These are phyloP conservation scores for Megastigmus dorsalis DNA, from an alignment of 2,888 invertebrate species.

Conservation along the genomic window DNA sequence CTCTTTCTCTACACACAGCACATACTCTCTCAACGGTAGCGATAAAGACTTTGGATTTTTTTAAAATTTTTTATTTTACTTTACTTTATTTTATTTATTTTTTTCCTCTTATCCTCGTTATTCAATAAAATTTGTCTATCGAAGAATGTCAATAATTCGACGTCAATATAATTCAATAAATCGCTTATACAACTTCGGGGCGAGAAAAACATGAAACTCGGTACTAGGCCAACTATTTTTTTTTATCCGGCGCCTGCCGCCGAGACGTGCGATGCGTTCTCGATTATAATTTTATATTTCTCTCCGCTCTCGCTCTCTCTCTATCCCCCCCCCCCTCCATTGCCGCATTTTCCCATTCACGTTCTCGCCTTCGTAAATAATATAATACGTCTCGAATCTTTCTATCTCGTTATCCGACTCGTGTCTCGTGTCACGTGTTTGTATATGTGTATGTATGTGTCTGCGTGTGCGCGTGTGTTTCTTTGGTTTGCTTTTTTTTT, in stretches of 20 bases:
- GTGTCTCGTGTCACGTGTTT: no score
- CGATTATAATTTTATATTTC: background rate
- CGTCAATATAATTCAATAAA: conserved; percentile 62
- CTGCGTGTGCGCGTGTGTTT: no score
- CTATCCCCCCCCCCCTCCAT: no score
- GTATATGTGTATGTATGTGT: no score
- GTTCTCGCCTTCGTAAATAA: no score
- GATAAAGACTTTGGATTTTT: conserved; percentile 67
- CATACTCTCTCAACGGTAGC: conserved; percentile 66
- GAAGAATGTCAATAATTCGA: conserved; percentile 70
- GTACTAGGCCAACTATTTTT: conserved; percentile 71
- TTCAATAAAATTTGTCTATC: conserved; percentile 55
- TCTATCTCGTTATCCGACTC: no score
- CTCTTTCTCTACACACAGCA: no score
- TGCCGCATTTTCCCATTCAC: no score
- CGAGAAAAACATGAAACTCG: conserved; percentile 67
- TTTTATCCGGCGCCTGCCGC: conserved; percentile 57
- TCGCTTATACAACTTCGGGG: conserved; percentile 63
- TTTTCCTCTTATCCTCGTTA: conserved; percentile 20
- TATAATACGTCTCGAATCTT: no score
- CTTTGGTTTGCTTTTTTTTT: no score
- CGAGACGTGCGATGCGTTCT: conserved; percentile 7
- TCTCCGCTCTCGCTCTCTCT: background rate
- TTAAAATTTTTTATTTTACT: conserved; percentile 53
- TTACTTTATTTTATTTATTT: conserved; percentile 44